Percentiles rank a stretch among this genome's conserved stretches.
These are phyloP conservation scores for Sphyrna mokarran DNA, from an alignment of 2,113 vertebrate species.

Conservation along the genomic window DNA sequence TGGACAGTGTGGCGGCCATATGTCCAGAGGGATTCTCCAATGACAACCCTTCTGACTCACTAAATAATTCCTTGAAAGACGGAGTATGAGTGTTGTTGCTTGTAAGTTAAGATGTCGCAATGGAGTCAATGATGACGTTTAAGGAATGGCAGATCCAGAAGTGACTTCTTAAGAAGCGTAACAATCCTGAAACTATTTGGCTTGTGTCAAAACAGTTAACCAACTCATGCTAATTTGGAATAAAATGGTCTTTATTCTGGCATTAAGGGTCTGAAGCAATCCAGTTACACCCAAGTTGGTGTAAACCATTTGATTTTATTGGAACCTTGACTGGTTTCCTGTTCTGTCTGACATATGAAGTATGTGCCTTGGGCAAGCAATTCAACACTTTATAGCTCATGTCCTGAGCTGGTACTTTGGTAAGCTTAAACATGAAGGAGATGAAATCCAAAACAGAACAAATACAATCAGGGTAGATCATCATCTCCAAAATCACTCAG, in stretches of 20 bases:
- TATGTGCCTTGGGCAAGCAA: background rate
- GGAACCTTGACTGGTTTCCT: constrained; percentile 4
- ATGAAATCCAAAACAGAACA: background rate
- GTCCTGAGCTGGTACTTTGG: background rate
- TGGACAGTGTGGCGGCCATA: background rate
- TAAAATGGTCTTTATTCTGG: background rate
- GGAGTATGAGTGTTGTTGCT: background rate
- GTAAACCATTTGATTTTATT: constrained; percentile 17
- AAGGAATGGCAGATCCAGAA: background rate
- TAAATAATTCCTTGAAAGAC: background rate
- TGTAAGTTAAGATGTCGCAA: background rate
- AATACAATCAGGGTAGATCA: background rate
- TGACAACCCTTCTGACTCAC: background rate
- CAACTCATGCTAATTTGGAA: background rate
- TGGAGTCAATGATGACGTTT: background rate
- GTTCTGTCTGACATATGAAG: background rate
- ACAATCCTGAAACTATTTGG: background rate
- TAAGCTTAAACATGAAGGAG: background rate
- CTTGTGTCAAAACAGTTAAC: background rate
- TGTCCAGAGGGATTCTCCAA: background rate
- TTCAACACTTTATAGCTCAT: background rate
- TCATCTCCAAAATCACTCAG: background rate
- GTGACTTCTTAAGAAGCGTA: background rate
- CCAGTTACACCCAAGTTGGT: background rate
- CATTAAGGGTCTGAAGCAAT: background rate